A percentile compares a stretch with the other conserved stretches of the same genome.
Conservation (phyloP, 1,140 invertebrate genomes). For the Wasmannia auropunctata region DNA sequence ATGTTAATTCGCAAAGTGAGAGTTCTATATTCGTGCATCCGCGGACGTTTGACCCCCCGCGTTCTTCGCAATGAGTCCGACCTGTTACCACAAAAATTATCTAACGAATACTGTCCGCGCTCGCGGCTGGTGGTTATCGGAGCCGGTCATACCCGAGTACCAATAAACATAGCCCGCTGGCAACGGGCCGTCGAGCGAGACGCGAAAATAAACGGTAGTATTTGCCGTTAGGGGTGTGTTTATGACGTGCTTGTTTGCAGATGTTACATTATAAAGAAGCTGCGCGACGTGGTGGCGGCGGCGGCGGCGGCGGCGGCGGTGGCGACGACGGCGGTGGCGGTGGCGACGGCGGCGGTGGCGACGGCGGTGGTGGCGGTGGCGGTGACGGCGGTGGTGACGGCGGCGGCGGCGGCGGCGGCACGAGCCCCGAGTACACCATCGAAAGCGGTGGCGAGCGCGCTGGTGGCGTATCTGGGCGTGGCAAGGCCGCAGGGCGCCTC, state of each 20-base stretch:
- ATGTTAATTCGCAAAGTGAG: background rate
- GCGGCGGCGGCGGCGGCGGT: slow-evolving; percentile 25
- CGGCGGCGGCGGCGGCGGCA: slow-evolving; percentile 1
- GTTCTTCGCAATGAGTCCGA: background rate
- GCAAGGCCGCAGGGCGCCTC: slow-evolving; percentile 82
- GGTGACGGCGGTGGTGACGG: background rate
- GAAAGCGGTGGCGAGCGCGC: slow-evolving; percentile 36
- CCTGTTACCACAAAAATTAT: background rate
- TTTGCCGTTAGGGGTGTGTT: slow-evolving; percentile 80
- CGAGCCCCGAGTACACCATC: slow-evolving; percentile 31
- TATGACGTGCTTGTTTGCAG: slow-evolving; percentile 81
- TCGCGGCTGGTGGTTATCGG: slow-evolving; percentile 9
- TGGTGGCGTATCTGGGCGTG: slow-evolving; percentile 81
- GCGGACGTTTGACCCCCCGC: too few relatives aligned
- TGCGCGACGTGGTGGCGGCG: slow-evolving; percentile 62
- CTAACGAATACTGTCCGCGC: background rate
- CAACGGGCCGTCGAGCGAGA: slow-evolving; percentile 52
- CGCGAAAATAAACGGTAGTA: slow-evolving; percentile 74
- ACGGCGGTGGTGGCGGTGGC: slow-evolving; percentile 34
- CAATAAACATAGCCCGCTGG: slow-evolving; percentile 38
- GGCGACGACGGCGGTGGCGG: background rate
- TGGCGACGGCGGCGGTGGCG: background rate
- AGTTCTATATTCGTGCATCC: background rate
- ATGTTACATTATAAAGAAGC: slow-evolving; percentile 83
- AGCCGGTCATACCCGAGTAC: background rate